Base-by-base conservation (phyloP, 1,140 invertebrate species). In the Drosophila ercepeae region DNA sequence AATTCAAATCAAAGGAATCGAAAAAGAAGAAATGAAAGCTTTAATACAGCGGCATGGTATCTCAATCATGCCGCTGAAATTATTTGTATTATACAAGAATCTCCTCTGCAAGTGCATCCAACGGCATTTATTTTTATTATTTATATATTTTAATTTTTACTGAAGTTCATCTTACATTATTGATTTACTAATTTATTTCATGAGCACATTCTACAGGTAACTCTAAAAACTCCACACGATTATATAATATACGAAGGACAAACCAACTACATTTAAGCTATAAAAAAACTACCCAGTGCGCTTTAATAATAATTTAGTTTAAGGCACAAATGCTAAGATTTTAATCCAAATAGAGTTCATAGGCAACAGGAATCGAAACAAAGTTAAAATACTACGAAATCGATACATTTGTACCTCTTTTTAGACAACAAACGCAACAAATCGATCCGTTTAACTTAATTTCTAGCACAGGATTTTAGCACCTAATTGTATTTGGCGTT, bases 321-420 rank as follows among this genome's bases (percentile, higher is more conserved):
- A 74, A 82, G 58, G 73, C 46, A 44, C 45, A 52, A 45, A 55
- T 14, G 36, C 32, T 21, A 63, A 55, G 27, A 55, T 76, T 75
- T 49, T 61, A 77, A 74, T 65, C 51, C 44, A 74, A 71, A 68
- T 65, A 77, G 13, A 42, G 13, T 77, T 61, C 13, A 63, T 75
- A 49, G 36, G 57, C 58, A 19, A 57, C 46, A 13, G 19, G 36
- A 67, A 67, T 42, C 60, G 63, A 67, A 64, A 34, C 21, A 39
- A 34, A 45, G 44, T 34, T 51, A 67, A 27, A 51, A 42, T 25
- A 23, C 32, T 67, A 67, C 54, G 39, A 67, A 76, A 48, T 54
- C 75, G 79, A 76, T 59, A 84, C 79, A 84, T 72, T 64, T 84
- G 79, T 84, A 84, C 79, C 79, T 84, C 46, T 63, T 72, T 67